Evolutionary conservation across 1,140 invertebrate genomes (phyloP).

Genomic region (Geopemphigus sp.): DNA sequence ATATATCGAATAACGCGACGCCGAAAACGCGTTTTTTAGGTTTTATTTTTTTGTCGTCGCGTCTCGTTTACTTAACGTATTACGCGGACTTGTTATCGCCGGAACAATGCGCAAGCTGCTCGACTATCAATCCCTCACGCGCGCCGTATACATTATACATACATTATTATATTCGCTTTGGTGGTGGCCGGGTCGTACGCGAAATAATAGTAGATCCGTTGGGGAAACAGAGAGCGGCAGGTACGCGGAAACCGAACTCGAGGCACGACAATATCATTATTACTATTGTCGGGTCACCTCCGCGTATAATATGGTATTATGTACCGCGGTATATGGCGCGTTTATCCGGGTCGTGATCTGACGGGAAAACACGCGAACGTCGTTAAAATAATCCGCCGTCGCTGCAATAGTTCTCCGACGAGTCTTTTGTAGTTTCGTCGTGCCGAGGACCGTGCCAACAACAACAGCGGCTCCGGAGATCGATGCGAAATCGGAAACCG

Average conservation of each 20-base stretch:
- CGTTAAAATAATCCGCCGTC: conserved; percentile 40
- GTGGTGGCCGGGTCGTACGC: not conserved
- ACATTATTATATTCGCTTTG: not conserved
- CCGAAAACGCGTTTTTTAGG: too few species aligned
- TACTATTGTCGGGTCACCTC: too few species aligned
- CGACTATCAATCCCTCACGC: not conserved
- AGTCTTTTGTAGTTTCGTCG: not conserved
- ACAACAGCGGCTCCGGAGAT: not conserved
- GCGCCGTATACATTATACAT: not conserved
- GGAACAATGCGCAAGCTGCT: not conserved
- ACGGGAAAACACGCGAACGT: conserved; percentile 8
- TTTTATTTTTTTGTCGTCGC: too few species aligned
- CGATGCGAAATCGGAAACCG: conserved; percentile 45
- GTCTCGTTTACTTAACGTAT: too few species aligned
- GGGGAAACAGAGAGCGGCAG: not conserved
- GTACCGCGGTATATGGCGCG: not conserved
- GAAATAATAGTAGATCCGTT: not conserved
- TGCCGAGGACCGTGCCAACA: not conserved
- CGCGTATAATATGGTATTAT: too few species aligned
- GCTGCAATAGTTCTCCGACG: not conserved
- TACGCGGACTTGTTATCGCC: not conserved
- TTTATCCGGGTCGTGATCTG: not conserved
- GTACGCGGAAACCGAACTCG: not conserved
- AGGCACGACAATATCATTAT: not conserved
- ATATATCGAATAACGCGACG: too few species aligned